Evolutionary conservation across 2,797 vertebrate genomes (phyloP), one percentile per base, ranked within the genome.

Genomic region (Amniataba percoides): DNA sequence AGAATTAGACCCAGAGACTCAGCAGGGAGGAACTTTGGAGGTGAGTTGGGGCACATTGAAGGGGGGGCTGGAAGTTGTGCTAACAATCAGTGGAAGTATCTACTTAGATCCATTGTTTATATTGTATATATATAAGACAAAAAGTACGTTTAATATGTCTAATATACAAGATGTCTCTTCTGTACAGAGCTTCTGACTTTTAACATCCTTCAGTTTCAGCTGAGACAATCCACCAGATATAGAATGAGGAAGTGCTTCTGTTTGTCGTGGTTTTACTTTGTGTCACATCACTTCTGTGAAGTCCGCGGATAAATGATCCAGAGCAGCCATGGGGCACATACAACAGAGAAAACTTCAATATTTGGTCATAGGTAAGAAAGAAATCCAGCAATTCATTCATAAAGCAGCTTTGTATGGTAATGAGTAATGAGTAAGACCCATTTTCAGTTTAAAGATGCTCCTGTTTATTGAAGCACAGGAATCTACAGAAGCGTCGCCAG

Each of bases 201-300:
- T 21, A 21, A 12, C 3, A n/a, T 7, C 15, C 0, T n/a, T 2
- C 2, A 19, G 18, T 23, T 18, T 23, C 34, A 2, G 53, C 1
- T 13, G 27, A 36, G 23, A 13, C 11, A 12, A 51, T 5, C 18
- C 1, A 7, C 4, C 5, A 7, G 5, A 34, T 42, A 16, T 2
- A 55, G 7, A 52, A 77, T 56, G 34, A 69, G 64, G 65, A 67
- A 75, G 64, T 48, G 4, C 55, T 15, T 73, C 7, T 61, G 11
- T 16, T 4, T 1, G 10, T 1, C 0, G 42, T 1, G 1, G 18
- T 42, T 42, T 42, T 55, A 16, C 39, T 1, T 61, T 46, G 13
- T 48, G 49, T 70, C 34, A 36, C 34, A 3, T 36, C 46, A 48
- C 57, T 46, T 68, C 25, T n/a, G 46, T 31, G 31, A 25, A 34